These are phyloP conservation scores for Ennomos fuscantarius DNA, from an alignment of 2,888 invertebrate species.

Conservation along the genomic window DNA sequence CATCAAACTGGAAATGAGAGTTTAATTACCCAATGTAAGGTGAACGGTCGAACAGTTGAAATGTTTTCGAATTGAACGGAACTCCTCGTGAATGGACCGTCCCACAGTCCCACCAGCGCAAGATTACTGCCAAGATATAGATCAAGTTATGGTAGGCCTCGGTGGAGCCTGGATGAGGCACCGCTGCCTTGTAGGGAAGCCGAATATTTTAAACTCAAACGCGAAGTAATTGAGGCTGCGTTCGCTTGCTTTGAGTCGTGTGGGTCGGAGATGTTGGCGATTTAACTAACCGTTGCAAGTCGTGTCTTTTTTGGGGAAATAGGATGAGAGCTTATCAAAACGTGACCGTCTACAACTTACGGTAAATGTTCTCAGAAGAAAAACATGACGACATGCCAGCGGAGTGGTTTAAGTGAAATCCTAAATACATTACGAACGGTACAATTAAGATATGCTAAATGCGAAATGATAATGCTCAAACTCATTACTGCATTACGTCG, in stretches of 20 bases:
- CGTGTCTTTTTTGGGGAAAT: conserved; percentile 46
- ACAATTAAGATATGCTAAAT: conserved; percentile 38
- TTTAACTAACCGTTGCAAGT: conserved; percentile 37
- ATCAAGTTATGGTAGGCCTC: conserved; percentile 43
- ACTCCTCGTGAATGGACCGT: conserved; percentile 68
- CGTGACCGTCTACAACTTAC: conserved; percentile 41
- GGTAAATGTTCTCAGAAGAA: conserved; percentile 14
- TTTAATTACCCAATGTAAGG: conserved; percentile 65
- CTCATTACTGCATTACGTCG: conserved; percentile 33
- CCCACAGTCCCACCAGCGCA: conserved; percentile 64
- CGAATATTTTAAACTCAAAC: conserved; percentile 23
- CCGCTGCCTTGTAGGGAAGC: conserved; percentile 20
- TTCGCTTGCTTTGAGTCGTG: conserved; percentile 22
- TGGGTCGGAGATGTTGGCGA: conserved; percentile 41
- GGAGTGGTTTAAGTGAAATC: conserved; percentile 2
- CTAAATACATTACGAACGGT: conserved; percentile 25
- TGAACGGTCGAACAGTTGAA: conserved; percentile 55
- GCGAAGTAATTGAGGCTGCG: conserved; percentile 10
- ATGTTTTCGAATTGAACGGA: conserved; percentile 55
- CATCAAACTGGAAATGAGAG: conserved; percentile 52
- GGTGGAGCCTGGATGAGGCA: conserved; percentile 43
- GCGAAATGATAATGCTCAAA: conserved; percentile 33
- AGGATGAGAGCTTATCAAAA: conserved; percentile 44
- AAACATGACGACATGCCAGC: conserved; percentile 4
- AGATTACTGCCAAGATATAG: conserved; percentile 48